These are phyloP conservation scores for Pristiophorus japonicus DNA, from an alignment of 2,113 vertebrate genomes.

Conservation along the genomic window DNA sequence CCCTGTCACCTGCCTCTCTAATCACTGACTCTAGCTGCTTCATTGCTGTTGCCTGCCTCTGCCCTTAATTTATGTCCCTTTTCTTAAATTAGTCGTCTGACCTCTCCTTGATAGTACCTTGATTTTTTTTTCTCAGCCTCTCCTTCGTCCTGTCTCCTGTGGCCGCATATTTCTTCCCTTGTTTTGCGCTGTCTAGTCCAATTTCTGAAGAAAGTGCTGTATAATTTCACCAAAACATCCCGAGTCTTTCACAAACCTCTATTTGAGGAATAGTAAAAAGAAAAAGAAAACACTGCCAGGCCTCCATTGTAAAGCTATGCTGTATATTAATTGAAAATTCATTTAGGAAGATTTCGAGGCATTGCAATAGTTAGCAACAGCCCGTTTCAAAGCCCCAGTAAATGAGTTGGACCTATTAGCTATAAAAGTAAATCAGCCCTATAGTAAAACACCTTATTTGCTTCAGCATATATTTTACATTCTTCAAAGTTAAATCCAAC, in stretches of 20 bases:
- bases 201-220: not conserved
- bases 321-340: not conserved
- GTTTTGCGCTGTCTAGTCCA: not conserved
- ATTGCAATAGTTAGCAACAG: not conserved
- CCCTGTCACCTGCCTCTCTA: not conserved
- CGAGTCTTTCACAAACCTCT: not conserved
- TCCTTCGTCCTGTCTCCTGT: not conserved
- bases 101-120: not conserved
- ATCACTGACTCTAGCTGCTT: conserved; percentile 7
- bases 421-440: not conserved
- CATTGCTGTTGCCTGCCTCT: no score
- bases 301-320: not conserved
- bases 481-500: not conserved
- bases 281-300: not conserved
- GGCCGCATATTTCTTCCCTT: not conserved
- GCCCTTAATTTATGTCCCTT: not conserved
- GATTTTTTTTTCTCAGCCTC: not conserved
- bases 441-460: not conserved
- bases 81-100: not conserved
- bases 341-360: not conserved
- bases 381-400: not conserved
- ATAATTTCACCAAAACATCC: not conserved
- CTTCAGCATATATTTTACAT: not conserved
- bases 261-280: not conserved
- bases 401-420: not conserved